Percentiles rank a stretch among this genome's conserved stretches.
Conservation (phyloP, 2,113 vertebrate genomes). For the Callocephalon fimbriatum region DNA sequence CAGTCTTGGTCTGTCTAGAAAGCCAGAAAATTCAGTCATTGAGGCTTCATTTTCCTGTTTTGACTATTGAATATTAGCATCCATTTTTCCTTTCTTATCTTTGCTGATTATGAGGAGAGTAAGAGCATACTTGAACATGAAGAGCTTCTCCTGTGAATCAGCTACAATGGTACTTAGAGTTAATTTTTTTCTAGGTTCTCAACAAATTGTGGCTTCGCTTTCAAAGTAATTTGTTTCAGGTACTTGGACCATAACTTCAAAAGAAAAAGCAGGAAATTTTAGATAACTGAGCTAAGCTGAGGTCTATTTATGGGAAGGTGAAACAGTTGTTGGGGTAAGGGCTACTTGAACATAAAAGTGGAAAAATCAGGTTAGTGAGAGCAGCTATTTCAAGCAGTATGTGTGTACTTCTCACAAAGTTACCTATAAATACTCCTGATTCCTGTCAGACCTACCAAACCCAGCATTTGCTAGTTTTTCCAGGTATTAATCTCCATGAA, state of each 20-base stretch:
- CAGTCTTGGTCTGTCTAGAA: not conserved
- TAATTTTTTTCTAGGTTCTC: not conserved
- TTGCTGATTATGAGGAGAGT: not conserved
- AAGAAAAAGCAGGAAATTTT: not conserved
- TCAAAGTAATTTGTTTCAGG: not conserved
- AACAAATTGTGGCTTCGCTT: not conserved
- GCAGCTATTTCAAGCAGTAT: not conserved
- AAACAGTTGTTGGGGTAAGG: not conserved
- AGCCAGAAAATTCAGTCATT: not conserved
- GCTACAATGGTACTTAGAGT: not conserved
- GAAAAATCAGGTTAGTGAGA: not conserved
- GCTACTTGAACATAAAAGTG: not conserved
- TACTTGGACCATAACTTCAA: not conserved
- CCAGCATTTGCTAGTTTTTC: not conserved
- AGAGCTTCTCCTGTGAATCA: not conserved
- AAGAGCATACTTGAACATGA: not conserved
- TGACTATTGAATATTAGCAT: not conserved
- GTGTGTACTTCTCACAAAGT: not conserved
- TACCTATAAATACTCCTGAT: not conserved
- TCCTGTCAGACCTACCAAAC: not conserved
- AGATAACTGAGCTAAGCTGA: not conserved
- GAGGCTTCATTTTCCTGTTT: not conserved
- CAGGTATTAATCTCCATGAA: not conserved
- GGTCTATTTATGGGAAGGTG: not conserved
- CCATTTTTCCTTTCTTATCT: not conserved